Evolutionary conservation across 1,140 invertebrate genomes (phyloP).

Genomic region (Drosophila grimshawi): DNA sequence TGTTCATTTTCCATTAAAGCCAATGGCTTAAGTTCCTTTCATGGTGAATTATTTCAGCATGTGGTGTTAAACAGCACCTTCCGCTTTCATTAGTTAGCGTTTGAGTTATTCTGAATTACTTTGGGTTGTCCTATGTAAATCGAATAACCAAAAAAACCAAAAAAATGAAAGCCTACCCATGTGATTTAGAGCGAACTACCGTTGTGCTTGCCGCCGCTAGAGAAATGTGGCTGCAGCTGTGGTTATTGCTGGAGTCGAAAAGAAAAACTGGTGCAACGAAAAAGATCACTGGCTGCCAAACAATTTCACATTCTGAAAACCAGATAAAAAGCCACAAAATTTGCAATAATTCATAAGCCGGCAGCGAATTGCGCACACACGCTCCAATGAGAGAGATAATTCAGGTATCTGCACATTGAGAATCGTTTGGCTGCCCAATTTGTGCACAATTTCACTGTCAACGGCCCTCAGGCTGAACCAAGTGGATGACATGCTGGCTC

Average conservation of each 20-base stretch:
- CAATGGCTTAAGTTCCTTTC: neutral
- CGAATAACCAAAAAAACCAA: slow-evolving; percentile 33
- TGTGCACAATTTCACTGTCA: slow-evolving; percentile 75
- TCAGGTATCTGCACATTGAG: slow-evolving; percentile 38
- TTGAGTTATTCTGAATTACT: slow-evolving; percentile 34
- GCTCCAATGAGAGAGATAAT: slow-evolving; percentile 57
- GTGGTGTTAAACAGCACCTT: slow-evolving; percentile 24
- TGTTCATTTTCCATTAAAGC: neutral
- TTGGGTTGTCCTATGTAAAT: slow-evolving; percentile 63
- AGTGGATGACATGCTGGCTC: slow-evolving; percentile 18
- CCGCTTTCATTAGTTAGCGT: slow-evolving; percentile 20
- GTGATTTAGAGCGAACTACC: slow-evolving; percentile 75
- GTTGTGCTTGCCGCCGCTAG: slow-evolving; percentile 61
- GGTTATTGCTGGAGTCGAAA: slow-evolving; percentile 1
- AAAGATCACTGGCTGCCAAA: slow-evolving; percentile 21
- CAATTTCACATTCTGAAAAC: slow-evolving; percentile 82
- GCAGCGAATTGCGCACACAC: slow-evolving; percentile 54
- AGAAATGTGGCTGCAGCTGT: slow-evolving; percentile 54
- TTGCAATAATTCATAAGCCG: slow-evolving; percentile 78
- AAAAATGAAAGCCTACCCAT: slow-evolving; percentile 69
- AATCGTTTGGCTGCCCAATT: slow-evolving; percentile 62
- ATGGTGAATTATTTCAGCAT: slow-evolving; percentile 3
- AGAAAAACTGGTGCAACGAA: slow-evolving; percentile 60
- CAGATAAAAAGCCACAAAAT: slow-evolving; percentile 75
- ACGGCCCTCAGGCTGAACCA: slow-evolving; percentile 44